Base-by-base conservation (phyloP, 2,888 invertebrate genomes). In the Omphaloscelis lunosa region DNA sequence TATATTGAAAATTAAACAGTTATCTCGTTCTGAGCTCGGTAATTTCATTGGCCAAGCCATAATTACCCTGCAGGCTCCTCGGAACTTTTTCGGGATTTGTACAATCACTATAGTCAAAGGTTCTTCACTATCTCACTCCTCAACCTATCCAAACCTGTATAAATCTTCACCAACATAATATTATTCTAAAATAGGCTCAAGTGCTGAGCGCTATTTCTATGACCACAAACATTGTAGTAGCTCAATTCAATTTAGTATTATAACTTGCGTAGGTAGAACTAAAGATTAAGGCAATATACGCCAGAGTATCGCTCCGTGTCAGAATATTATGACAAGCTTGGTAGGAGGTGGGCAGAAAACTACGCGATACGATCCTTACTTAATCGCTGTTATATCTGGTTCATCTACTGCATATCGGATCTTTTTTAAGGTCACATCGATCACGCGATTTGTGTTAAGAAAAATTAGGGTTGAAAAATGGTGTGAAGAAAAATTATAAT, bases 191-290 rank as follows among this genome's bases (percentile, higher is more conserved):
- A 68, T 53, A 69, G 3, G 0, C 12, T 23, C 27, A 53, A 71
- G 27, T 20, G 69, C 41, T 20, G 53, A 63, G 45, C 70, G 71
- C 59, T 59, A 66, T 74, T 34, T 27, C 85, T 62, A 66, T 59
- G 71, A 41, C 29, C 48, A 15, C 15, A 58, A 20, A 84, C 74
- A 84, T 72, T 85, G 75, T 77, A 82, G 84, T 77, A 84, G 84
- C 84, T 84, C 83, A 75, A 82, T 84, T 77, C 72, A 84, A 84
- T 84, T 84, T 84, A 84, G 86, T 84, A 82, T 82, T 84, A 85
- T 85, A 82, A 61, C 86, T 77, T 77, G 84, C 84, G 84, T 85
- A 51, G 84, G 84, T 61, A 6, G 76, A 69, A 65, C 45, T 68
- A 23, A 41, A 82, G 84, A 84, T 84, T 84, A 84, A 61, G 51